Evolutionary conservation across 2,113 vertebrate species (phyloP), one percentile per base, ranked within the genome.

Genomic region (Amazona vittata): DNA sequence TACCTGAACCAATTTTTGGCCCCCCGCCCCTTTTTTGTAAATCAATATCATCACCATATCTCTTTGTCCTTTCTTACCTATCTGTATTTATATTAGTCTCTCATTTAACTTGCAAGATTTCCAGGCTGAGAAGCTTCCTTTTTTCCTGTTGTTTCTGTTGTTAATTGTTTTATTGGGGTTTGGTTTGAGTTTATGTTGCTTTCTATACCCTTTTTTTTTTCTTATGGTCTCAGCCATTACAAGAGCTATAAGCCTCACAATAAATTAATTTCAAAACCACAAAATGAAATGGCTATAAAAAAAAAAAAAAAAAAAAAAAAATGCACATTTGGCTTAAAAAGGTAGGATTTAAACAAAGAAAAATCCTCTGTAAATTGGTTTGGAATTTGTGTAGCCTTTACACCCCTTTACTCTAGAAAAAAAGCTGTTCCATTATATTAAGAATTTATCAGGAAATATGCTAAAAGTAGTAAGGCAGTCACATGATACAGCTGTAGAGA

Each of bases 361-460:
- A 96, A 96, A 79, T 52, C 60, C 59, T 81, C 60, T 53, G 28
- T 83, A 94, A 94, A 73, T 33, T 93, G 75, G 62, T 44, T 91
- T 90, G 83, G 59, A 64, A 92, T 92, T 97, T 91, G 57, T 63
- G 29, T 24, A 84, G 73, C 49, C 41, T 70, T 92, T 64, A 95
- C 69, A 95, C 76, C 4, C 46, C 69, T 86, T 94, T 89, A 90
- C 86, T 84, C 41, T 80, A 92, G n/a, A 53, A 76, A 50, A 95
- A 93, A 90, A 81, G 28, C 71, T 88, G 41, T 25, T 93, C 49
- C 43, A 29, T 88, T 93, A 88, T 86, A 94, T 28, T 78, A 46
- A 89, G 64, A 95, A 79, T 68, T 90, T 97, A 93, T 73, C 57
- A 77, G 93, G 62, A 85, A 93, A 97, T 89, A 90, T 5, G 64